phyloP scores from a whole-genome alignment of 1,140 invertebrate genomes.

The Episyrphus balteatus region DNA sequence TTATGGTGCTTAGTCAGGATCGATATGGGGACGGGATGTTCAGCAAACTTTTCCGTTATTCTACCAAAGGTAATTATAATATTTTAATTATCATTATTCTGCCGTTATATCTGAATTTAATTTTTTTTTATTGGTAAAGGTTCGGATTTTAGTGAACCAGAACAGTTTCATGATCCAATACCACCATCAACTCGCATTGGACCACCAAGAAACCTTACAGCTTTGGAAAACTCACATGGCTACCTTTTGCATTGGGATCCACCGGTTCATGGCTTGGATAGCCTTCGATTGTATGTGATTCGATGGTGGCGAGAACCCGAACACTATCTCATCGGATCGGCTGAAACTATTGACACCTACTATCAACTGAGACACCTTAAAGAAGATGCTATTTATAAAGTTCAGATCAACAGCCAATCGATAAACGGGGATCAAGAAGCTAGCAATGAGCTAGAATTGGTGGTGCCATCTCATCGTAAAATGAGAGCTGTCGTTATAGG shows the following conservation, averaged over 20 bases:
- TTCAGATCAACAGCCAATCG: constrained; percentile 52
- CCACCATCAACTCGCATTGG: constrained; percentile 37
- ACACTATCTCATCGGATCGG: constrained; percentile 45
- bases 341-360: constrained; percentile 51
- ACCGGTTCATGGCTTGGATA: constrained; percentile 46
- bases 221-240: constrained; percentile 43
- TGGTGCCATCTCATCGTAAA: constrained; percentile 49
- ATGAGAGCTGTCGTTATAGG: constrained; percentile 52
- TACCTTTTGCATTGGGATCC: constrained; percentile 62
- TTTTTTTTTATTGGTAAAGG: neutral
- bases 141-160: constrained; percentile 6
- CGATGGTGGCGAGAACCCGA: constrained; percentile 48
- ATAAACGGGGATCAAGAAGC: constrained; percentile 42
- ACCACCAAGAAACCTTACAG: constrained; percentile 54
- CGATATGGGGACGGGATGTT: constrained; percentile 79
- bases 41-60: constrained; percentile 68
- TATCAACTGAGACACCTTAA: constrained; percentile 50
- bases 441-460: constrained; percentile 44
- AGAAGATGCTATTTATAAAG: constrained; percentile 52
- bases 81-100: neutral
- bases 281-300: constrained; percentile 47
- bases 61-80: constrained; percentile 51
- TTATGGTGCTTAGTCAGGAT: constrained; percentile 83
- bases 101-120: neutral
- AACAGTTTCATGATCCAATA: constrained; percentile 10